Evolutionary conservation across 2,113 vertebrate species (phyloP), one percentile per base, ranked within the genome.

Genomic region (Polypterus senegalus): DNA sequence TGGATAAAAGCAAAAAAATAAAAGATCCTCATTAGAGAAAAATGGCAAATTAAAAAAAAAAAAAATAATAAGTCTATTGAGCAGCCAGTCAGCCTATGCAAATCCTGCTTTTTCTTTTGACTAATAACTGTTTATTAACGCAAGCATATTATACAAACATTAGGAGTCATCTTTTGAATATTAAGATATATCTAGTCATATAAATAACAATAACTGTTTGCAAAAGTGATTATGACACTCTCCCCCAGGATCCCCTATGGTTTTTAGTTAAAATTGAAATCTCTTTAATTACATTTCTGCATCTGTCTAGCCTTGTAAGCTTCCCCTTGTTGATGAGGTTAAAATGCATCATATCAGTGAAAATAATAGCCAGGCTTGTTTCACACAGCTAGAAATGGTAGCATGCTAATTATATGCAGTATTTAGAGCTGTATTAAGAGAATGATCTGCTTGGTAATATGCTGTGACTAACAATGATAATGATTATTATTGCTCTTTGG

Each of bases 201-300:
- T 58, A 65, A 60, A 60, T 48, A 57, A 57, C 54, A 61, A 57
- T 54, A 61, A 43, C 9, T 56, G 58, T 61, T 61, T 11, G 46
- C 5, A 10, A 10, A 59, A 46, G 48, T 51, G 5, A 53, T 49
- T 45, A n/a, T 66, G 55, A 49, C 65, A 47, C 57, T 57, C 46
- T 49, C 65, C 27, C 27, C 58, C 45, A 51, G 45, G 49, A 58
- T 58, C 48, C 49, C 65, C 45, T 47, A 45, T 8, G 9, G 46
- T 61, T 61, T 56, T 11, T 44, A n/a, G 48, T 9, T n/a, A 47
- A 57, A 57, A 56, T 49, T 58, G 3, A 45, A 47, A 58, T 59
- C 60, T 62, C 48, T 52, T 48, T 52, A 66, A 66, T 66, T 66
- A 51, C 49, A 47, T 53, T 49, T 52, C 53, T 61, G 48, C 45